Evolutionary conservation across 1,140 invertebrate species (phyloP).

Genomic region (honey bee (Apis mellifera)): Amel_HAv3.1 CM009940.2:12179501-12180000

Average conservation of each 20-base stretch:
- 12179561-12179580: background rate
- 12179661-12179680: constrained; percentile 19
- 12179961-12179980: constrained; percentile 4
- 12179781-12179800: constrained; percentile 62
- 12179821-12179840: constrained; percentile 54
- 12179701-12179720: constrained; percentile 45
- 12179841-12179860: constrained; percentile 32
- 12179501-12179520: constrained; percentile 28
- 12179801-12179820: constrained; percentile 71
- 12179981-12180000: constrained; percentile 31
- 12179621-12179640: constrained; percentile 10
- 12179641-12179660: background rate
- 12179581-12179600: background rate
- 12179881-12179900: too few relatives aligned
- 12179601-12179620: constrained; percentile 30
- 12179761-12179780: constrained; percentile 71
- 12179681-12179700: constrained; percentile 27
- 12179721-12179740: constrained; percentile 73
- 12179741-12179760: constrained; percentile 59
- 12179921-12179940: too few relatives aligned
- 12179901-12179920: too few relatives aligned
- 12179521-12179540: constrained; percentile 26
- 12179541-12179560: background rate
- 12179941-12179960: too few relatives aligned
- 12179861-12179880: too few relatives aligned